phyloP scores from a whole-genome alignment of 2,113 vertebrate species.

The Esox niger region DNA sequence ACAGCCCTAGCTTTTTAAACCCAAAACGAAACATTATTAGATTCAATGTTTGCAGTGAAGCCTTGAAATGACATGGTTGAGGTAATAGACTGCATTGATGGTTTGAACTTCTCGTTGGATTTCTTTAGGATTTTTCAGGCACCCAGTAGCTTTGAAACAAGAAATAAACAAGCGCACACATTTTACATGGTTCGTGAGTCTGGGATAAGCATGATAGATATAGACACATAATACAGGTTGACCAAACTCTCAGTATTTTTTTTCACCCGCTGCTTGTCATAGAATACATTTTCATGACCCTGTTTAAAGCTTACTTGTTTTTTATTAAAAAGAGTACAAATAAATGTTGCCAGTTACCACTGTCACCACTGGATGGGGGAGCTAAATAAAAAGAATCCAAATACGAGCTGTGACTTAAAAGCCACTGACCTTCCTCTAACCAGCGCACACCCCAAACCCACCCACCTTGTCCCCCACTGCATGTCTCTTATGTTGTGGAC shows the following conservation, averaged over 20 bases:
- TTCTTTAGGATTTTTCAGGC: conserved; percentile 22
- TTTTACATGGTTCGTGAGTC: too few species aligned
- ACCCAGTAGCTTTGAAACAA: conserved; percentile 3
- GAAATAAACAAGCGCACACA: not conserved
- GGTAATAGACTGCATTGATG: conserved; percentile 38
- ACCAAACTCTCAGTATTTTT: conserved; percentile 50
- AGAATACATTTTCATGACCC: conserved; percentile 72
- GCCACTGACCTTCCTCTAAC: conserved; percentile 71
- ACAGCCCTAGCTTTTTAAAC: too few species aligned
- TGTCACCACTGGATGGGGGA: conserved; percentile 52
- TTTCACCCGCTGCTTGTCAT: conserved; percentile 66
- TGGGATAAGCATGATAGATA: conserved; percentile 32
- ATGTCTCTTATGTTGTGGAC: conserved; percentile 70
- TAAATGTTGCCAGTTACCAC: conserved; percentile 49
- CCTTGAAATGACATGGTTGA: conserved; percentile 17
- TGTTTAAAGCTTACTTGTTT: conserved; percentile 73
- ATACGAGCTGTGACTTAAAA: conserved; percentile 67
- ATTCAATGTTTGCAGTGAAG: conserved; percentile 37
- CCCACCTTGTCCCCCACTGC: conserved; percentile 39
- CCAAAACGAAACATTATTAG: conserved; percentile 33
- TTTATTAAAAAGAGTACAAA: conserved; percentile 76
- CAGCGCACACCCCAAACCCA: conserved; percentile 68
- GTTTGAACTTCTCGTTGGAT: conserved; percentile 43
- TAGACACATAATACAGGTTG: conserved; percentile 69
- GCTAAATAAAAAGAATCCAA: conserved; percentile 62